phyloP scores from a whole-genome alignment of 2,113 vertebrate genomes.

The Psettodes erumei region DNA sequence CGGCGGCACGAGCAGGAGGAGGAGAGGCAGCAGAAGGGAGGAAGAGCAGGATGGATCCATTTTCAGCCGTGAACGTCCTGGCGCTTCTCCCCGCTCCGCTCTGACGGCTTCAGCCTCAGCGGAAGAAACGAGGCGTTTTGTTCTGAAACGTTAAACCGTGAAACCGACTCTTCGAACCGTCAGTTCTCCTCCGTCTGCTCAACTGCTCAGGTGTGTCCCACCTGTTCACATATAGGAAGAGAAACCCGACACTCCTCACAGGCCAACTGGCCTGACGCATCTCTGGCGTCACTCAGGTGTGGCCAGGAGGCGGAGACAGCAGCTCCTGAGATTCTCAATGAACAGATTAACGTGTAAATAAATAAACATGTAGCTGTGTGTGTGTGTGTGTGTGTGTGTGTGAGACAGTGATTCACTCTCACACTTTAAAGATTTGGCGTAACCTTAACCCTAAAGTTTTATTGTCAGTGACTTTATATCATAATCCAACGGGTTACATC shows the following conservation, averaged over 20 bases:
- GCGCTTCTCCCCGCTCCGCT: neutral
- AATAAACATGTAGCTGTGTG: no score
- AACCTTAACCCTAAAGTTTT: no score
- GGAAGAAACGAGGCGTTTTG: neutral
- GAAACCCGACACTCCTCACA: neutral
- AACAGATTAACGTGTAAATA: no score
- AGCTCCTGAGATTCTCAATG: no score
- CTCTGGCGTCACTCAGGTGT: constrained; percentile 51
- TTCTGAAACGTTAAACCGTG: neutral
- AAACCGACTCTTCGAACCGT: neutral
- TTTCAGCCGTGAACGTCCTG: neutral
- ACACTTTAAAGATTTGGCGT: no score
- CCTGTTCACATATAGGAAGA: constrained; percentile 49
- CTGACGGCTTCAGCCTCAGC: no score
- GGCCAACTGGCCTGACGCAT: no score
- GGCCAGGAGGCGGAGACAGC: constrained; percentile 3
- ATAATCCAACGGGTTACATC: no score
- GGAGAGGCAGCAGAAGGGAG: neutral
- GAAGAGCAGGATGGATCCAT: constrained; percentile 42
- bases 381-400: no score
- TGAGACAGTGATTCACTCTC: no score
- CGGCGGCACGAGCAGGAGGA: constrained; percentile 6
- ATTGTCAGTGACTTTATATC: no score
- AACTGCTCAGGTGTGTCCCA: constrained; percentile 49
- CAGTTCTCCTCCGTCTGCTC: neutral